Base-by-base conservation (phyloP, 1,140 invertebrate species). In the Mizuhopecten yessoensis region DNA sequence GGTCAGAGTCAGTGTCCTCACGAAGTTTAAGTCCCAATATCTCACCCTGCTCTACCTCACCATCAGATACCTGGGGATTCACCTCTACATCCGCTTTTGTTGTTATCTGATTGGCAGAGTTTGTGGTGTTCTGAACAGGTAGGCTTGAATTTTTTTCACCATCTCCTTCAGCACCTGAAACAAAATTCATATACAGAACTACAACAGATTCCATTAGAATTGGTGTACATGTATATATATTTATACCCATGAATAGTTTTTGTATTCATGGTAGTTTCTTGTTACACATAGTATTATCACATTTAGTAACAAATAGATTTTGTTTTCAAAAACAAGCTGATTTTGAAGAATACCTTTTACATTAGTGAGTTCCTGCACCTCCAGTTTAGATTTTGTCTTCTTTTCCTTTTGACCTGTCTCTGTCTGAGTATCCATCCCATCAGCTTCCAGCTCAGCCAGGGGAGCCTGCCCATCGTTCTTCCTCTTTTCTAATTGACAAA, bases 21-120 rank as follows among this genome's bases (percentile, higher is more conserved):
- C 90, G 57, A 33, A 91, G 87, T 34, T 45, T 86, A 17, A 45
- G 57, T 29, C 87, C 86, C 33, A 45, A 29, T 15, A 92, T 33
- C 13, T 89, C 90, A 17, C 89, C 87, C 33, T 87, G 49, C 75
- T 93, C 91, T 36, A 89, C 90, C 87, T 91, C 90, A 42, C 88
- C 92, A 45, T 92, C 91, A 17, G 93, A 92, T 29, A 91, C 86
- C 13, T 93, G 92, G 23, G 89, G 91, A 34, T 93, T 94, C 34
- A 92, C 86, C 90, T 94, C 94, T 33, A 95, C 93, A 57, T 95
- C 93, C 33, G 93, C 94, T 90, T 92, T 93, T 11, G 94, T 94
- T 34, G 93, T 94, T 45, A 95, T 94, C 87, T 94, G 93, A 91
- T 93, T 89, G 17, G 93, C 91, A n/a, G 57, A 75, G n/a, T 75